These are phyloP conservation scores for Carassius carassius DNA, from an alignment of 2,113 vertebrate genomes.

Conservation along the genomic window DNA sequence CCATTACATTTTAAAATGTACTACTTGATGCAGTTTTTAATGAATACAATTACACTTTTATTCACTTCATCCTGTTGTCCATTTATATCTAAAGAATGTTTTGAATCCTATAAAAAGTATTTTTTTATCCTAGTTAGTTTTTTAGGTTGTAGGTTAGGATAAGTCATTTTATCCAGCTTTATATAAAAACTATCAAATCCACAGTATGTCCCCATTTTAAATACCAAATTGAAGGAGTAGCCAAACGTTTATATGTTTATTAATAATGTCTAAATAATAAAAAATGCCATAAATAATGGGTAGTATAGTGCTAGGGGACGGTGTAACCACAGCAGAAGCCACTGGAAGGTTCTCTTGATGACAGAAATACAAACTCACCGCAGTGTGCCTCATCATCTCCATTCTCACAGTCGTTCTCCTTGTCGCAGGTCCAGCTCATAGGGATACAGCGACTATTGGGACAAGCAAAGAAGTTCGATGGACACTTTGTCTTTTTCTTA, in stretches of 20 bases:
- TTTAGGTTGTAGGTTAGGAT: background rate
- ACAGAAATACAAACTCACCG: slow-evolving; percentile 73
- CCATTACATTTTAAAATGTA: background rate
- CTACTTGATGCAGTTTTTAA: background rate
- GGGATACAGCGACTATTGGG: slow-evolving; percentile 93
- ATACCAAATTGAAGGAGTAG: background rate
- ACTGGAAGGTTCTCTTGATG: background rate
- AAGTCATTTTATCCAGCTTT: background rate
- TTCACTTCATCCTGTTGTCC: background rate
- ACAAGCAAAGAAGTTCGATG: slow-evolving; percentile 89
- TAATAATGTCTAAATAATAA: background rate
- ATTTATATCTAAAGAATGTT: background rate
- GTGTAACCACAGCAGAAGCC: background rate
- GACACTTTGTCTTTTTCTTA: slow-evolving; percentile 78
- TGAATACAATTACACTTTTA: background rate
- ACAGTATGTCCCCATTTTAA: background rate
- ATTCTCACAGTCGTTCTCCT: slow-evolving; percentile 92
- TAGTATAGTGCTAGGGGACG: background rate
- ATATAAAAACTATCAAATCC: background rate
- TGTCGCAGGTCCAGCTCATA: slow-evolving; percentile 95
- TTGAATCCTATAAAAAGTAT: no score
- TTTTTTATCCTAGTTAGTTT: background rate
- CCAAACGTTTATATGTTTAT: background rate
- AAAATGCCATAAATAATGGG: background rate
- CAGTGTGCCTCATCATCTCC: slow-evolving; percentile 92